phyloP scores from a whole-genome alignment of 2,888 invertebrate species.

The Drosophila rubida region DNA sequence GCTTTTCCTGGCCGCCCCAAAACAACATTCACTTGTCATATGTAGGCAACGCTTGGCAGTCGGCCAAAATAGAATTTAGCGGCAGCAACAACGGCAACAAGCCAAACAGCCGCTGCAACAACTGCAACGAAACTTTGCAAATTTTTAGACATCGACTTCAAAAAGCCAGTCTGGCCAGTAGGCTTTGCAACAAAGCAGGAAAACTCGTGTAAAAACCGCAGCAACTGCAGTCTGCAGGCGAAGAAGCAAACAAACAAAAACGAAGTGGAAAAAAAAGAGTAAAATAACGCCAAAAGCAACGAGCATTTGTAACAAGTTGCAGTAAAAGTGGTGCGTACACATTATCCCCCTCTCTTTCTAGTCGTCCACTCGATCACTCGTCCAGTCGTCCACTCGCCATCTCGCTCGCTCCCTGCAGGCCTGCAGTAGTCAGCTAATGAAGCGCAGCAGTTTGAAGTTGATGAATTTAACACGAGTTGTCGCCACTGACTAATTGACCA shows the following conservation, averaged over 20 bases:
- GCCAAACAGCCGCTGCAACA: slow-evolving; percentile 14
- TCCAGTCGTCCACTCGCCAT: background rate
- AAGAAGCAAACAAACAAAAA: slow-evolving; percentile 4
- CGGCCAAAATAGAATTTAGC: slow-evolving; percentile 66
- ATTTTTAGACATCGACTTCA: slow-evolving; percentile 42
- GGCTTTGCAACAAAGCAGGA: slow-evolving; percentile 35
- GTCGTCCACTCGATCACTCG: slow-evolving; percentile 3
- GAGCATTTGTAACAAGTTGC: slow-evolving; percentile 63
- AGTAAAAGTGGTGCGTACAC: slow-evolving; percentile 65
- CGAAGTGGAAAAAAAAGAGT: background rate
- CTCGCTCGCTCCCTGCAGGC: slow-evolving; percentile 1
- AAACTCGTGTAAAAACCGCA: slow-evolving; percentile 45
- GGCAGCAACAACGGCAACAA: background rate
- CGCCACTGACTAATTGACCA: slow-evolving; percentile 58
- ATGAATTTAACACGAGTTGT: slow-evolving; percentile 60
- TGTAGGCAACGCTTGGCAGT: slow-evolving; percentile 52
- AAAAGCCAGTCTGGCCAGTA: slow-evolving; percentile 52
- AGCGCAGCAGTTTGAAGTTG: slow-evolving; percentile 47
- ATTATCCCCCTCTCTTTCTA: slow-evolving; percentile 31
- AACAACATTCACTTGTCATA: slow-evolving; percentile 76
- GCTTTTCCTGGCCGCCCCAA: slow-evolving; percentile 65
- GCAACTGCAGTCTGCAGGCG: slow-evolving; percentile 7
- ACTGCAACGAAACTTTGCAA: slow-evolving; percentile 41
- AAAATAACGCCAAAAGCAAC: slow-evolving; percentile 37
- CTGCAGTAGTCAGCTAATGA: slow-evolving; percentile 41